Conservation (phyloP, 2,888 invertebrate genomes). For the Empis livida region DNA sequence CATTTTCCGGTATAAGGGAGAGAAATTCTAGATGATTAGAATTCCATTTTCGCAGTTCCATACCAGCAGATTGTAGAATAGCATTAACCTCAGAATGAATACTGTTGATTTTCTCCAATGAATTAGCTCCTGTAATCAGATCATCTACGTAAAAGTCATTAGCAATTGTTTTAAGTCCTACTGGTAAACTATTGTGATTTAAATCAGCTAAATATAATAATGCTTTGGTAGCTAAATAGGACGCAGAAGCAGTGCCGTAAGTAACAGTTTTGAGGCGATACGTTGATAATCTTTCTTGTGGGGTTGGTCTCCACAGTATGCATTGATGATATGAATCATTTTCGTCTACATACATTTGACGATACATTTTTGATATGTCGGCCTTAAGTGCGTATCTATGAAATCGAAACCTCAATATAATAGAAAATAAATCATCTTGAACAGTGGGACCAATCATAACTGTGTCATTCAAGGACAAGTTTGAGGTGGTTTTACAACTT, state of each 20-base stretch:
- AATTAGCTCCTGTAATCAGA: neutral
- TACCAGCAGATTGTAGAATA: neutral
- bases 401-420: constrained; percentile 5
- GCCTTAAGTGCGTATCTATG: constrained; percentile 10
- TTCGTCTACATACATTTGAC: constrained; percentile 11
- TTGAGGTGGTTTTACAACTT: constrained; percentile 4
- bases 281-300: neutral
- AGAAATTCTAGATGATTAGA: neutral
- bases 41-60: neutral
- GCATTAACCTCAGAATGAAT: neutral
- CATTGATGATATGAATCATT: constrained; percentile 10
- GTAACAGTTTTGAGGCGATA: constrained; percentile 9
- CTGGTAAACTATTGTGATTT: neutral
- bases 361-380: constrained; percentile 17
- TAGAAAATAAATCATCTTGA: constrained; percentile 7
- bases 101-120: neutral
- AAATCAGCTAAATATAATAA: neutral
- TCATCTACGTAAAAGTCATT: neutral
- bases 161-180: neutral
- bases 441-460: constrained; percentile 6
- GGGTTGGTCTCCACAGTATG: constrained; percentile 10
- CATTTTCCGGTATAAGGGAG: neutral
- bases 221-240: constrained; percentile 9
- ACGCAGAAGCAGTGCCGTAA: constrained; percentile 9
- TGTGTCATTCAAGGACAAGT: constrained; percentile 4